Percentiles rank a stretch among this genome's conserved stretches.
Conservation (phyloP, 2,113 vertebrate species). For the Canis aureus region DNA sequence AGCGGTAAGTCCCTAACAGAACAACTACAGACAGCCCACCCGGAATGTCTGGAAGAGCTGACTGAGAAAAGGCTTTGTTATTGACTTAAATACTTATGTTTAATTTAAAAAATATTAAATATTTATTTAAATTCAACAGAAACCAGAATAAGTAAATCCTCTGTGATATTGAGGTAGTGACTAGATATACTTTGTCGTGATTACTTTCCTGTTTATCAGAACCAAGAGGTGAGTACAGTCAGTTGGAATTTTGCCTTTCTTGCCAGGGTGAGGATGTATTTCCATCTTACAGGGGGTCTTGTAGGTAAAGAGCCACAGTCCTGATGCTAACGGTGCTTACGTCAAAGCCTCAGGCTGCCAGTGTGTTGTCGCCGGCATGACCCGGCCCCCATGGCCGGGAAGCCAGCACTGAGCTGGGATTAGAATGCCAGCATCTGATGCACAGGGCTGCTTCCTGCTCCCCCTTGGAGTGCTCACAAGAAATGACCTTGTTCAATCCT, state of each 20-base stretch:
- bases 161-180: background rate
- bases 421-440: constrained; percentile 75
- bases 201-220: constrained; percentile 11
- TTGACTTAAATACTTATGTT: background rate
- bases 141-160: background rate
- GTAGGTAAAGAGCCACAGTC: background rate
- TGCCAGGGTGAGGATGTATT: background rate
- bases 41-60: background rate
- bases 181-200: background rate
- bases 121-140: background rate
- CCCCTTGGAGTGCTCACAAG: constrained; percentile 80
- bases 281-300: background rate
- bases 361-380: background rate
- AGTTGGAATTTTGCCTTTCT: background rate
- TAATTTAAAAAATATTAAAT: background rate
- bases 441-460: constrained; percentile 70
- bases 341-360: constrained; percentile 4
- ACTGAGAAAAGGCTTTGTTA: background rate
- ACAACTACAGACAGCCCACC: background rate
- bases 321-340: background rate
- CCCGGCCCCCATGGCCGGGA: background rate
- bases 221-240: background rate
- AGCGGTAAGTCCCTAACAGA: background rate
- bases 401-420: constrained; percentile 68
- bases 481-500: constrained; percentile 83